Conservation (phyloP, 1,140 invertebrate species). For the Mercenaria mercenaria region DNA sequence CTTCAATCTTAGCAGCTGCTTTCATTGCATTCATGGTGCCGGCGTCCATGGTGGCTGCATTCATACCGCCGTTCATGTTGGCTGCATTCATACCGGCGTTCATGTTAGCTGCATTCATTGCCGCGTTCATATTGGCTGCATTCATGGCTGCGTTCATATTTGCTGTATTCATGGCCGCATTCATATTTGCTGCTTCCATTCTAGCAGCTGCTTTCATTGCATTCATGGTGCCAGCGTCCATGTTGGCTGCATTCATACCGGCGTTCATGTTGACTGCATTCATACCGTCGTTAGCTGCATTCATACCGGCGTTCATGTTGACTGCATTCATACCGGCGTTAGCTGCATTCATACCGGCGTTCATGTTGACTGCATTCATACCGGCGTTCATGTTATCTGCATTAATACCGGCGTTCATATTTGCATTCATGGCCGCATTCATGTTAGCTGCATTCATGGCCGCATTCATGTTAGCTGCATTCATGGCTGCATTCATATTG, state of each 20-base stretch:
- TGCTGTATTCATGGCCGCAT: not conserved
- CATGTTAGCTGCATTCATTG: slow-evolving; percentile 6
- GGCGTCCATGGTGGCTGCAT: not conserved
- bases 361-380: not conserved
- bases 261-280: not conserved
- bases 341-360: not conserved
- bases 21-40: not conserved
- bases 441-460: not conserved
- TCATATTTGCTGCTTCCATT: slow-evolving; percentile 12
- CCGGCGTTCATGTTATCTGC: not conserved
- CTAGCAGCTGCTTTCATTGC: slow-evolving; percentile 10
- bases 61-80: not conserved
- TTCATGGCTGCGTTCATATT: not conserved
- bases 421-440: not conserved
- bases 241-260: not conserved
- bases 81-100: not conserved
- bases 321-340: not conserved
- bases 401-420: slow-evolving; percentile 9
- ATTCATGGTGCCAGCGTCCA: not conserved
- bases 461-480: slow-evolving; percentile 3
- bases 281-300: not conserved
- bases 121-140: not conserved
- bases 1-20: slow-evolving; percentile 4
- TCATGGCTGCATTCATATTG: not conserved
- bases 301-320: not conserved